Base-by-base conservation (phyloP, 2,888 invertebrate species). In the Agrotis exclamationis region DNA sequence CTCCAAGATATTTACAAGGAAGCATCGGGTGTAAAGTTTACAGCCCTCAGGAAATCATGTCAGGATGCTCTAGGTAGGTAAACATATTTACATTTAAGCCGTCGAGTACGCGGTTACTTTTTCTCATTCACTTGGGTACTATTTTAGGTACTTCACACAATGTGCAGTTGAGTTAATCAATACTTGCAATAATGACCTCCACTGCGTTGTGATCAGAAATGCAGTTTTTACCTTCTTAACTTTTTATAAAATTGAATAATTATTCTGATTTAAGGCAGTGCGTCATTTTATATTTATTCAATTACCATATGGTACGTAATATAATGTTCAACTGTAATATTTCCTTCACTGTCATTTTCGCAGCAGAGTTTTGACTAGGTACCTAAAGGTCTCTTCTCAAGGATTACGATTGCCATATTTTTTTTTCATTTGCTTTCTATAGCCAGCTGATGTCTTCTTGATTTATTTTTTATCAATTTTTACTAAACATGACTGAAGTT, bases 1-100 rank as follows among this genome's bases (percentile, higher is more conserved):
- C 96, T 99, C 82, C 97, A 97, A 92, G 98, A 98, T 93, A 97
- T 99, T 88, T 97, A 98, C 85, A 98, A 98, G 94, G 99, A 99
- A 96, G 98, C 98, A 75, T 97, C 97, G 63, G 98, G 98, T 86
- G 97, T 98, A 44, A 99, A 98, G 94, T 96, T 98, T 87, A 96
- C 97, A 71, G 96, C 97, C 83, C 94, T 99, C 85, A 97, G 98
- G 89, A 98, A 98, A 95, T 97, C 98, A 85, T 98, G 98, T 88
- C 98, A 98, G 95, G 98, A 98, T 70, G 83, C 80, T 47, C 51
- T 79, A 70, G 80, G 82, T 80, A 56, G 39, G 57, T 63, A 44
- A 54, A 59, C 13, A 59, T 56, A 2, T 28, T 57, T 7, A 33
- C 5, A 16, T 33, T 18, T 56, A 33, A 33, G 11, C 14, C 16